These are phyloP conservation scores for Lerema accius DNA, from an alignment of 1,140 invertebrate species.

Conservation along the genomic window DNA sequence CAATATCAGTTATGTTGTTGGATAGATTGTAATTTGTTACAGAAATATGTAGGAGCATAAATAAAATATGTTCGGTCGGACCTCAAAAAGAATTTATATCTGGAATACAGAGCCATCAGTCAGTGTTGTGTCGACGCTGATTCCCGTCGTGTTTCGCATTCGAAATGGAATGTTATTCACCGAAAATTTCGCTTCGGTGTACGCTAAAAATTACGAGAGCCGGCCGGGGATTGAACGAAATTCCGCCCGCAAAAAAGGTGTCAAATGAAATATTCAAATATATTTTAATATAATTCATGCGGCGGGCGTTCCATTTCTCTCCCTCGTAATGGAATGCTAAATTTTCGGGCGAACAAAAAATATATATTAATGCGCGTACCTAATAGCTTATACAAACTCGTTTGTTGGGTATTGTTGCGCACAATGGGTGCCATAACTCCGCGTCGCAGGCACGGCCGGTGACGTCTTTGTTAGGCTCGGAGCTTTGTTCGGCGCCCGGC, in stretches of 20 bases:
- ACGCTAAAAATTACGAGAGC: slow-evolving; percentile 78
- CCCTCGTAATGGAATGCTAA: slow-evolving; percentile 82
- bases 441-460: slow-evolving; percentile 77
- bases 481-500: slow-evolving; percentile 70
- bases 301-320: slow-evolving; percentile 81
- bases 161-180: slow-evolving; percentile 81
- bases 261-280: slow-evolving; percentile 83
- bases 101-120: slow-evolving; percentile 72
- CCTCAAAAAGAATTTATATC: slow-evolving; percentile 75
- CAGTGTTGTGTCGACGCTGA: slow-evolving; percentile 77
- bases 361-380: slow-evolving; percentile 82
- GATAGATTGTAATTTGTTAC: slow-evolving; percentile 26
- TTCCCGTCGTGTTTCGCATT: slow-evolving; percentile 76
- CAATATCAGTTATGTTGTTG: background rate
- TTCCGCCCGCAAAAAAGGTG: slow-evolving; percentile 78
- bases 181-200: slow-evolving; percentile 73
- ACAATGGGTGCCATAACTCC: slow-evolving; percentile 81
- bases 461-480: slow-evolving; percentile 78
- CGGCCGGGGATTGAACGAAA: slow-evolving; percentile 76
- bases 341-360: slow-evolving; percentile 81
- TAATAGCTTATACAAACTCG: slow-evolving; percentile 83
- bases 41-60: slow-evolving; percentile 25
- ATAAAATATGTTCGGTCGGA: slow-evolving; percentile 52
- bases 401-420: slow-evolving; percentile 81
- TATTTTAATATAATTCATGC: slow-evolving; percentile 83